Conservation (phyloP, 2,888 invertebrate species). For the Caenorhabditis sp. region DNA sequence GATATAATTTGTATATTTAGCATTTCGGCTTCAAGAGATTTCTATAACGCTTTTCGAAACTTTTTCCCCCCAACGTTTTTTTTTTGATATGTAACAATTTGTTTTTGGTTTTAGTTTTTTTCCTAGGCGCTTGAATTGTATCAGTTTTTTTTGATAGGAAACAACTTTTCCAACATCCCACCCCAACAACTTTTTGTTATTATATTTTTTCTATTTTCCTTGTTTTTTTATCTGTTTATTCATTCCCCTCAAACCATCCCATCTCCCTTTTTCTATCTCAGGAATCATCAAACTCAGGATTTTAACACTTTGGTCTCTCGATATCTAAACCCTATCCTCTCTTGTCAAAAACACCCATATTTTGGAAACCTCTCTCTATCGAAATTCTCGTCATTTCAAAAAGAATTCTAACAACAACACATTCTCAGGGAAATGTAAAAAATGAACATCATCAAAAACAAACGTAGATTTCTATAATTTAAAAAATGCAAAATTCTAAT, state of each 20-base stretch:
- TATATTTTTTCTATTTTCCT: conserved; percentile 9
- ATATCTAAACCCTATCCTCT: not conserved
- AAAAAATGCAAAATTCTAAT: not conserved
- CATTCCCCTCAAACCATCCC: conserved; percentile 1
- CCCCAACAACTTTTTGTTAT: conserved; percentile 2
- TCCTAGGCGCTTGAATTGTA: conserved; percentile 17
- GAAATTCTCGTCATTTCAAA: not conserved
- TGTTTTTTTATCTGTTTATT: not conserved
- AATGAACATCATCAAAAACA: not conserved
- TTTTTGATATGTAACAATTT: conserved; percentile 44
- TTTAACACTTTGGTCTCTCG: conserved; percentile 47
- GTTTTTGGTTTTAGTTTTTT: conserved; percentile 3
- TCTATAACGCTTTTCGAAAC: not conserved
- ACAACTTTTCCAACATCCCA: conserved; percentile 9
- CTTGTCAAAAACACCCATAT: not conserved
- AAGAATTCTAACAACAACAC: not conserved
- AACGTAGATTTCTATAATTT: not conserved
- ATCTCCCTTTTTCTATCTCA: conserved; percentile 20
- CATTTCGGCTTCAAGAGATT: conserved; percentile 1
- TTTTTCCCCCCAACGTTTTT: conserved; percentile 25
- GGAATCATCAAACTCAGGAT: conserved; percentile 45
- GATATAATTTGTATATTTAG: not conserved
- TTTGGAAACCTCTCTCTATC: not conserved
- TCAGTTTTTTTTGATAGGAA: conserved; percentile 3
- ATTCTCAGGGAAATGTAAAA: not conserved